Conservation (phyloP, 2,113 vertebrate genomes). For the Amphilophus citrinellus region DNA sequence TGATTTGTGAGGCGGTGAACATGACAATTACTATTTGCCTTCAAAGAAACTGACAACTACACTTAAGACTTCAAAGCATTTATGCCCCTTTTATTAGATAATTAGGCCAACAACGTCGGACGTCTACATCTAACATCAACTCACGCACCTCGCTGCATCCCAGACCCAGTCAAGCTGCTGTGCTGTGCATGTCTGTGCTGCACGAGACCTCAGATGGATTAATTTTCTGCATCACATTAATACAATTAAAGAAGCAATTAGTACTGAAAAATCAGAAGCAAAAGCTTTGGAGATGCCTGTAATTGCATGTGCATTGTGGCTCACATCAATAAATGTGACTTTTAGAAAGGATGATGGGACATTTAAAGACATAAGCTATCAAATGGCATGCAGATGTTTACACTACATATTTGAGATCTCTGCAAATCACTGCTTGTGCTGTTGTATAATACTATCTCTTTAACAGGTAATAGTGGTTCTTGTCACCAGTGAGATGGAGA, state of each 20-base stretch:
- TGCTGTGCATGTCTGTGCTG: background rate
- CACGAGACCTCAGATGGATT: background rate
- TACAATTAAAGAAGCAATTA: background rate
- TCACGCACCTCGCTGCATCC: constrained; percentile 52
- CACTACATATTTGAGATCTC: constrained; percentile 52
- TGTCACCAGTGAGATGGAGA: constrained; percentile 64
- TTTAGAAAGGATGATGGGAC: constrained; percentile 33
- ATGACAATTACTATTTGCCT: constrained; percentile 81
- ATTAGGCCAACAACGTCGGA: constrained; percentile 70
- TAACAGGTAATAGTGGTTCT: constrained; percentile 59
- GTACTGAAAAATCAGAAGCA: background rate
- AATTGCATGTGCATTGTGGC: constrained; percentile 23
- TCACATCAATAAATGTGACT: constrained; percentile 44
- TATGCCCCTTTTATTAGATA: constrained; percentile 78
- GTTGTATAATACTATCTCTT: constrained; percentile 54
- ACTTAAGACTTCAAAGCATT: constrained; percentile 81
- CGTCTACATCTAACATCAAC: constrained; percentile 58
- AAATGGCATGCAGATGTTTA: constrained; percentile 73
- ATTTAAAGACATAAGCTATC: constrained; percentile 45
- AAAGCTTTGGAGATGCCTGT: background rate
- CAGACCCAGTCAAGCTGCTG: constrained; percentile 15
- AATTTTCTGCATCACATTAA: background rate
- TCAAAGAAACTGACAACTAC: constrained; percentile 82
- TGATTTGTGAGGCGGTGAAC: constrained; percentile 81
- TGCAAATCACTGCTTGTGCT: constrained; percentile 64